phyloP scores from a whole-genome alignment of 2,797 vertebrate species.

The Macroramphosus scolopax region DNA sequence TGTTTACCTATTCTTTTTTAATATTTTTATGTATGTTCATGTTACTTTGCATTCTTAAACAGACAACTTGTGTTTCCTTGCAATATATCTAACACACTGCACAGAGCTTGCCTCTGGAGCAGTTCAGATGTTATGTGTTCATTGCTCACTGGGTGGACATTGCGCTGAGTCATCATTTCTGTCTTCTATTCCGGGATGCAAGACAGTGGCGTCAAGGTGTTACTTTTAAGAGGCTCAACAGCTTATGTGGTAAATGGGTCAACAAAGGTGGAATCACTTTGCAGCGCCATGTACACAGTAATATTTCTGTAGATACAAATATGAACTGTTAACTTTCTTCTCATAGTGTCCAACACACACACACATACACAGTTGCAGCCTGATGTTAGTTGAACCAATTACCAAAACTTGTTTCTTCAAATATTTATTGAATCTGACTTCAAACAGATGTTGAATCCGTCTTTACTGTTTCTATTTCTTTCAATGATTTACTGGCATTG shows the following conservation, averaged over 20 bases:
- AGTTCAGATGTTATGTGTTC: slow-evolving; percentile 9
- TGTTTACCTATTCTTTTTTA: background rate
- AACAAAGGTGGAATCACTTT: slow-evolving; percentile 74
- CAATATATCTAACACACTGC: too few species aligned
- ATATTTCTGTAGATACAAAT: slow-evolving; percentile 3
- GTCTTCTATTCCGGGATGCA: slow-evolving; percentile 68
- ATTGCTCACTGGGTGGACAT: slow-evolving; percentile 10
- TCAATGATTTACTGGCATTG: too few species aligned
- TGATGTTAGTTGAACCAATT: too few species aligned
- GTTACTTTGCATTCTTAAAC: too few species aligned
- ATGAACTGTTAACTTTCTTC: background rate
- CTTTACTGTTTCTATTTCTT: too few species aligned
- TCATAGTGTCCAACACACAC: background rate
- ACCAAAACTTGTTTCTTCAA: too few species aligned
- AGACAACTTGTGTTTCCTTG: background rate
- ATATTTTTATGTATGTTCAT: background rate
- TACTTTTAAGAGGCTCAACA: slow-evolving; percentile 83
- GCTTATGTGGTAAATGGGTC: slow-evolving; percentile 86
- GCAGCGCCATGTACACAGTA: background rate
- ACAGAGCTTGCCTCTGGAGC: too few species aligned
- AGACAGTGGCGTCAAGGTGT: slow-evolving; percentile 71
- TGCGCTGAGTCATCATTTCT: slow-evolving; percentile 62
- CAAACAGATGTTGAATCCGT: too few species aligned
- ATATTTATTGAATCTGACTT: too few species aligned
- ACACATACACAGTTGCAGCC: too few species aligned